Evolutionary conservation across 2,113 vertebrate species (phyloP), one percentile per base, ranked within the genome.

Genomic region (Odocoileus hemionus): DNA sequence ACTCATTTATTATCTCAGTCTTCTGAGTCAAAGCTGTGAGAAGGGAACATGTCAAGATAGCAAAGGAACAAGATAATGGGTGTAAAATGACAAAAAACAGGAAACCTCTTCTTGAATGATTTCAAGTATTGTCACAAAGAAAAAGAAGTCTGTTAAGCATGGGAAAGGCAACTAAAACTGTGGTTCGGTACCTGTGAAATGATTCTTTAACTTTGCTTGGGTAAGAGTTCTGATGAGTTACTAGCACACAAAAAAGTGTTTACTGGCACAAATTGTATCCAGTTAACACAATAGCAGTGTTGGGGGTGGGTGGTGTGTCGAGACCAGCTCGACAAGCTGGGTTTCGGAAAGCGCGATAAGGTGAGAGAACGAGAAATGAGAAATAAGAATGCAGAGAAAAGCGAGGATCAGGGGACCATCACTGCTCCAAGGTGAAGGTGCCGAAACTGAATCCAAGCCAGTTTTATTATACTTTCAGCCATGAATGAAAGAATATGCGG

Each of bases 71-170:
- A 97, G 98, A 98, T 98, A 98, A 98, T 78, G 89, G 10, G 97
- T 97, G 97, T 95, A 98, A 96, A 97, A 94, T 95, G 98, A 98
- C 97, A 97, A 96, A 96, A 96, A 96, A 60, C 97, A 98, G 89
- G 43, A 93, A 96, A 93, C 82, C 57, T 76, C 58, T 84, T 89
- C 60, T 57, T 58, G 52, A 93, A 85, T 33, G 78, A 60, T 84
- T 89, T 39, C 33, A 52, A 70, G 74, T 67, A 50, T 55, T 86
- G 79, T 92, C 93, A 86, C 84, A 82, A 78, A 89, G 89, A 86
- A 61, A 95, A 45, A 58, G 12, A 64, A 50, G 21, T 52, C 78
- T 91, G 23, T 61, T 64, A 74, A 23, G 30, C 82, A 86, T 47
- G 26, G 47, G 57, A 74, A 95, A 89, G 36, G 43, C 82, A 76